These are phyloP conservation scores for Periplaneta americana DNA, from an alignment of 1,140 invertebrate species.

Conservation along the genomic window DNA sequence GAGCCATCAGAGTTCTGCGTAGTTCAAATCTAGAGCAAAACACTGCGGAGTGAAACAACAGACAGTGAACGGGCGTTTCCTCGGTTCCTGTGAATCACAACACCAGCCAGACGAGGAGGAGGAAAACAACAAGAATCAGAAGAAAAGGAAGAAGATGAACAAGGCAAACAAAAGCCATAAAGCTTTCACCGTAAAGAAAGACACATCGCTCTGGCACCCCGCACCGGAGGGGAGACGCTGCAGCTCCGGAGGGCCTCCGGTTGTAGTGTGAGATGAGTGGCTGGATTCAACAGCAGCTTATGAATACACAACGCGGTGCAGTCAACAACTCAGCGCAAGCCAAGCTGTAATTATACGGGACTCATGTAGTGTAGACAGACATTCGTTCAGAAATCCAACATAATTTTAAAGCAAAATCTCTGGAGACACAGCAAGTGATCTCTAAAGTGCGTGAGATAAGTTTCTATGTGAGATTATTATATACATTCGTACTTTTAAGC, in stretches of 20 bases:
- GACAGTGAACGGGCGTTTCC: not conserved
- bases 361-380: too few species aligned
- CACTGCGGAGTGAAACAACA: not conserved
- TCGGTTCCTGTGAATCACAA: not conserved
- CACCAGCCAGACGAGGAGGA: not conserved
- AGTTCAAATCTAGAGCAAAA: constrained; percentile 3
- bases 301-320: not conserved
- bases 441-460: too few species aligned
- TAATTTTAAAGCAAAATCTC: too few species aligned
- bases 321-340: not conserved
- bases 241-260: not conserved
- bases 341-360: not conserved
- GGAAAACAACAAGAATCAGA: not conserved
- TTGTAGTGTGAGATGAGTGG: not conserved
- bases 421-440: too few species aligned
- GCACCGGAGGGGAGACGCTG: not conserved
- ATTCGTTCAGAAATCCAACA: too few species aligned
- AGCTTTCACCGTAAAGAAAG: not conserved
- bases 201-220: not conserved
- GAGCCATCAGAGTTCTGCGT: not conserved
- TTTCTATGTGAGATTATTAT: too few species aligned
- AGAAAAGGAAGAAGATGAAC: not conserved
- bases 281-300: not conserved
- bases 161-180: constrained; percentile 4
- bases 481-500: too few species aligned